Evolutionary conservation across 2,888 invertebrate species (phyloP), one percentile per base, ranked within the genome.

Genomic region (Acanthosoma haemorrhoidale): DNA sequence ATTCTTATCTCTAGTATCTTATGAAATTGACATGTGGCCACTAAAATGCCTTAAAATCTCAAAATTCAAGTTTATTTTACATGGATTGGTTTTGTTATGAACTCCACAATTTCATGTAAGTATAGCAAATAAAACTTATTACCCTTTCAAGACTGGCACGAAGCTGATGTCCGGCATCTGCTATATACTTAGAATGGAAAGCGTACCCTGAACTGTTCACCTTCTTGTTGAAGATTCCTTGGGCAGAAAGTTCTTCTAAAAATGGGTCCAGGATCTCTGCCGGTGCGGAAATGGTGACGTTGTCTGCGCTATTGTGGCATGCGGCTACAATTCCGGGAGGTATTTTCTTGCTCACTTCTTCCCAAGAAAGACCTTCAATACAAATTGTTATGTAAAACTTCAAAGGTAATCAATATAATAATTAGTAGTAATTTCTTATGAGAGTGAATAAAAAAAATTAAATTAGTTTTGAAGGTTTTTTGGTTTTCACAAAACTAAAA

Each of bases 181-280:
- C 89, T 78, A 96, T 92, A 81, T 93, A 94, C 79, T 89, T 88
- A 80, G 94, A 94, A 82, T 97, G 96, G 84, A 96, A 96, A n/a
- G 96, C 95, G 72, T 90, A 87, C 64, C 92, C 92, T 36, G 92
- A 89, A 77, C 93, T 93, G 77, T 92, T 89, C 2, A 96, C 96
- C 72, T 85, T 85, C 75, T 88, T 91, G 15, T 91, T 94, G 79
- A 95, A 95, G 73, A 92, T 84, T 36, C 88, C 89, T 78, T 93
- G 88, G 0, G 85, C 84, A 75, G 87, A 83, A 51, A 95, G 81
- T 77, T 86, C 78, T n/a, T 83, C 85, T 9, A 92, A 87, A 78
- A 94, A 87, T 75, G 84, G 84, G 39, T 84, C 82, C 8, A 94
- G 83, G 1, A 87, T 84, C 1, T 83, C 85, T 39, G 86, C 85